Percentiles rank a stretch among this genome's conserved stretches.
Evolutionary conservation across 2,888 invertebrate species (phyloP).

Genomic region (Harpalus rufipes): DNA sequence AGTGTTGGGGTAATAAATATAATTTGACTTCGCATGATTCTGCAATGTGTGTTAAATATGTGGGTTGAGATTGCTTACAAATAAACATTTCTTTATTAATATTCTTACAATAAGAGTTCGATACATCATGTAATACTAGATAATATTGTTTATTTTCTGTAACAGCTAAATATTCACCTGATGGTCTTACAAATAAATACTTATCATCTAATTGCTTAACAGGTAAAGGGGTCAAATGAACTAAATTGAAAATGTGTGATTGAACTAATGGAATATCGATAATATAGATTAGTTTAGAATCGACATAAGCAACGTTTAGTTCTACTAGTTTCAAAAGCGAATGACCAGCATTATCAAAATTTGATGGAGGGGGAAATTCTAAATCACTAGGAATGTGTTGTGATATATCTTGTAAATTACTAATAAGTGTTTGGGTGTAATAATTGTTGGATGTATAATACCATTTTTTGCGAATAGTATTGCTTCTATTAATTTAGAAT

Average conservation of each 20-base stretch:
- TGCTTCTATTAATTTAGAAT: too few species aligned
- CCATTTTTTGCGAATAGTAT: too few species aligned
- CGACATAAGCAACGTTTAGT: slow-evolving; percentile 46
- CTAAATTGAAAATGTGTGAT: too few species aligned
- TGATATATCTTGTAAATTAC: slow-evolving; percentile 33
- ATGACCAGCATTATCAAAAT: slow-evolving; percentile 50
- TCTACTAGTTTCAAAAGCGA: slow-evolving; percentile 33
- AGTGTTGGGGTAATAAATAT: too few species aligned
- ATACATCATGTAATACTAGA: slow-evolving; percentile 29
- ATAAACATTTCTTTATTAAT: slow-evolving; percentile 28
- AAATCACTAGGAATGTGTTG: slow-evolving; percentile 21
- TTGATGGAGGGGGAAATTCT: slow-evolving; percentile 28
- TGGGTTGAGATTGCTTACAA: slow-evolving; percentile 42
- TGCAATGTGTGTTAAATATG: slow-evolving; percentile 32
- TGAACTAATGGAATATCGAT: slow-evolving; percentile 49
- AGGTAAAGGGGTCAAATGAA: too few species aligned
- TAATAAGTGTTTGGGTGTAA: slow-evolving; percentile 17
- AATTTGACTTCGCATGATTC: too few species aligned
- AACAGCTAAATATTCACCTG: too few species aligned
- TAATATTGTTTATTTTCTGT: slow-evolving; percentile 59
- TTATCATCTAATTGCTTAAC: too few species aligned
- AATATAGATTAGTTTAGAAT: slow-evolving; percentile 51
- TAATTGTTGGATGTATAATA: too few species aligned
- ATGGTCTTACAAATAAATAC: too few species aligned
- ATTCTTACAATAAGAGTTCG: slow-evolving; percentile 21